A percentile compares a stretch with the other conserved stretches of the same genome.
These are phyloP conservation scores for Teleiodes luculella DNA, from an alignment of 2,888 invertebrate genomes.

Conservation along the genomic window DNA sequence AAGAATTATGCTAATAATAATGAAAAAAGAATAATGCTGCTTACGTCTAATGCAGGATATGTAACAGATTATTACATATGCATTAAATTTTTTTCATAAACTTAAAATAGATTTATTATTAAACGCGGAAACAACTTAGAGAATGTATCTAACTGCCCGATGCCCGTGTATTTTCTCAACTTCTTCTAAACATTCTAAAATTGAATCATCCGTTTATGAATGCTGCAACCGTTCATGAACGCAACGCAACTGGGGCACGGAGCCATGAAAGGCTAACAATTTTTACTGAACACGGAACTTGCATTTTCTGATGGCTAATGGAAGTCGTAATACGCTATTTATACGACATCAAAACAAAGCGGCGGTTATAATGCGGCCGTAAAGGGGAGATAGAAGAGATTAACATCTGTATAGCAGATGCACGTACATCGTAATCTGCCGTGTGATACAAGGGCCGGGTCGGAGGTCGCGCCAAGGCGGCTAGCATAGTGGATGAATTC, in stretches of 20 bases:
- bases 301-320: slow-evolving; percentile 44
- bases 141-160: too few species aligned
- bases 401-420: slow-evolving; percentile 60
- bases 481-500: too few species aligned
- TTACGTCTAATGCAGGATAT: too few species aligned
- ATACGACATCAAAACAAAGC: slow-evolving; percentile 60
- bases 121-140: background rate
- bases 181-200: background rate
- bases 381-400: slow-evolving; percentile 52
- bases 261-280: slow-evolving; percentile 17
- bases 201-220: background rate
- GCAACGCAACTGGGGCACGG: slow-evolving; percentile 29
- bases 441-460: slow-evolving; percentile 36
- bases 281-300: slow-evolving; percentile 53
- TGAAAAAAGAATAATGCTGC: too few species aligned
- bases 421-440: slow-evolving; percentile 49
- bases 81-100: too few species aligned
- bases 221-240: slow-evolving; percentile 21
- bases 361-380: slow-evolving; percentile 46
- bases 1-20: too few species aligned
- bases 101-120: too few species aligned
- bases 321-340: slow-evolving; percentile 57
- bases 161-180: background rate
- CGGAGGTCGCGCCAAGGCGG: slow-evolving; percentile 32
- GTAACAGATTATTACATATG: too few species aligned